phyloP scores from a whole-genome alignment of 2,888 invertebrate genomes.

The Holacanthella duospinosa region DNA sequence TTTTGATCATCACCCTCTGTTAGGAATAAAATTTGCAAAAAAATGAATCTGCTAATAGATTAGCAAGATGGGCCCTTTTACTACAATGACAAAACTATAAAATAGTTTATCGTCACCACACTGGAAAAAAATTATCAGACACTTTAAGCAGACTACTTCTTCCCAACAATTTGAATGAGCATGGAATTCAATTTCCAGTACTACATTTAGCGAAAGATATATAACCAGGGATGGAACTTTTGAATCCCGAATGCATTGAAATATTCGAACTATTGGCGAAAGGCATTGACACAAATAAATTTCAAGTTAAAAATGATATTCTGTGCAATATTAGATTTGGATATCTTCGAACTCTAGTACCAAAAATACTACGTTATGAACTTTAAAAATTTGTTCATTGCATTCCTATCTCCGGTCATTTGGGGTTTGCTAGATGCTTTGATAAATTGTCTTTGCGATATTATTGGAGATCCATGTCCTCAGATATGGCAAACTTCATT shows the following conservation, averaged over 20 bases:
- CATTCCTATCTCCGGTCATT: neutral
- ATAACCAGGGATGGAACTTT: neutral
- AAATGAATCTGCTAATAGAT: neutral
- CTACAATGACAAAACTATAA: neutral
- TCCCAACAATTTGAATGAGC: neutral
- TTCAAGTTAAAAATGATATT: neutral
- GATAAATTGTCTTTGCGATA: neutral
- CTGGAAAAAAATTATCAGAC: neutral
- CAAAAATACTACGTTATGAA: neutral
- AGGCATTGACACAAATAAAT: neutral
- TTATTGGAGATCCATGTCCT: neutral
- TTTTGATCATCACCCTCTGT: constrained; percentile 7
- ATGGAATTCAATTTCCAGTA: neutral
- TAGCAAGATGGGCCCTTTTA: neutral
- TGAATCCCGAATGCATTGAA: neutral
- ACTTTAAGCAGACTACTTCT: neutral
- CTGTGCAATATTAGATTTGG: neutral
- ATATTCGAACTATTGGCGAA: neutral
- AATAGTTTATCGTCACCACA: neutral
- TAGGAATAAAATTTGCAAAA: neutral
- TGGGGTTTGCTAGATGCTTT: neutral
- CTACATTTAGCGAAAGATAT: neutral
- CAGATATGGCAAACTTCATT: neutral
- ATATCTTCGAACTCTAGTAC: neutral
- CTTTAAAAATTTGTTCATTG: neutral